Evolutionary conservation across 2,888 invertebrate species (phyloP).

Genomic region (Scaptodrosophila latifasciaeformis): DNA sequence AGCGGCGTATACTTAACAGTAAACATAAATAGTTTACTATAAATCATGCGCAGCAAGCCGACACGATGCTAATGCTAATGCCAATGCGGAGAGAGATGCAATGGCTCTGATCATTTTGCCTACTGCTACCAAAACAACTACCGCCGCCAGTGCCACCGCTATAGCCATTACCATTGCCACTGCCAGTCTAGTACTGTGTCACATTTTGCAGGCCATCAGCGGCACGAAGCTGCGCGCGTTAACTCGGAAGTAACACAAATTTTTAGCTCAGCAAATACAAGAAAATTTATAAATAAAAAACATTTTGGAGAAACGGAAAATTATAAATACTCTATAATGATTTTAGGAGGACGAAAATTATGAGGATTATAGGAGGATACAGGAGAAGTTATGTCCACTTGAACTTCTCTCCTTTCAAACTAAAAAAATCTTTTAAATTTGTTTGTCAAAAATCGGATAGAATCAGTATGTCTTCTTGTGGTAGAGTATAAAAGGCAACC

Average conservation of each 20-base stretch:
- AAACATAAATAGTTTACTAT: slow-evolving; percentile 69
- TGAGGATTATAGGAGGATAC: no score
- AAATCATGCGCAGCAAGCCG: slow-evolving; percentile 49
- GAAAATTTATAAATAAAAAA: slow-evolving; percentile 10
- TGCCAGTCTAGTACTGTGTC: slow-evolving; percentile 56
- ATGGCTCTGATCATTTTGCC: slow-evolving; percentile 35
- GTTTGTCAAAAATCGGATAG: no score
- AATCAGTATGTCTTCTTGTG: no score
- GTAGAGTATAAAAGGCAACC: not conserved
- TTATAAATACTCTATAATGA: not conserved
- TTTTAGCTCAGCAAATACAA: slow-evolving; percentile 62
- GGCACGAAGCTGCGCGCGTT: not conserved
- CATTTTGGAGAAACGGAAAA: no score
- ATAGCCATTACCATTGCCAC: not conserved
- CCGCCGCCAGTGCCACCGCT: not conserved
- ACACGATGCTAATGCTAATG: slow-evolving; percentile 18
- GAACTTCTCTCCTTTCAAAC: no score
- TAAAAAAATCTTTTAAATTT: no score
- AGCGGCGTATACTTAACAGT: slow-evolving; percentile 63
- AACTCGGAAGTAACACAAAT: slow-evolving; percentile 67
- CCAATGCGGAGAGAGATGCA: no score
- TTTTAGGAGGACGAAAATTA: no score
- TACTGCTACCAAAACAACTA: slow-evolving; percentile 1
- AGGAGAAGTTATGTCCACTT: no score
- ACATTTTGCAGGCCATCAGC: slow-evolving; percentile 53